Conservation (phyloP, 1,140 invertebrate species). For the Holotrichia oblita region DNA sequence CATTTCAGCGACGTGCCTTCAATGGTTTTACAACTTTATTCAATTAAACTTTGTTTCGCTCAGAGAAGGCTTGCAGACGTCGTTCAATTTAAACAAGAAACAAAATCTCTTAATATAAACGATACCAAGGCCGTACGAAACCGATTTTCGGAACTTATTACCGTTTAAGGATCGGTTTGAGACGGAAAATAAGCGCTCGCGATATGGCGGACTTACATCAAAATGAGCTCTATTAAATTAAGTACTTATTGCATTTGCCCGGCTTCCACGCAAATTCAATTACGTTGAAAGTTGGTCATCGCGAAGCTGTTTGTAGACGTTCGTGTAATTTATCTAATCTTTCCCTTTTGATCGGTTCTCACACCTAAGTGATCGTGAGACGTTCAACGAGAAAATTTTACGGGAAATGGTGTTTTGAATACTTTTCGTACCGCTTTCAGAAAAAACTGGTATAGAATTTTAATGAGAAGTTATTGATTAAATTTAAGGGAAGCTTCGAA, state of each 20-base stretch:
- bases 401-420: background rate
- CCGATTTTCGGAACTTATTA: background rate
- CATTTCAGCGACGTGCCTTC: constrained; percentile 7
- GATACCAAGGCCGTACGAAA: background rate
- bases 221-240: constrained; percentile 21
- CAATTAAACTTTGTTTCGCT: constrained; percentile 7
- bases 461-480: background rate
- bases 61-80: background rate
- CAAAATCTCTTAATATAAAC: background rate
- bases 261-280: constrained; percentile 12
- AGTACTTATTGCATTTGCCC: constrained; percentile 16
- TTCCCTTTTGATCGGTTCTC: background rate
- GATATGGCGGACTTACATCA: background rate
- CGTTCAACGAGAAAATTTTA: background rate
- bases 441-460: background rate
- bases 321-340: background rate
- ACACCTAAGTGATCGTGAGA: background rate
- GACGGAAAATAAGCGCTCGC: background rate
- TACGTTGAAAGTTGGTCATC: background rate
- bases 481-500: background rate
- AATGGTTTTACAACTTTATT: constrained; percentile 9
- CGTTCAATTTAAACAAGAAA: constrained; percentile 12
- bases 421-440: background rate
- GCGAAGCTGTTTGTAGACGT: background rate
- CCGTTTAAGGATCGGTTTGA: background rate